Evolutionary conservation across 2,113 vertebrate genomes (phyloP), one percentile per base, ranked within the genome.

Genomic region (Calidris pugnax): DNA sequence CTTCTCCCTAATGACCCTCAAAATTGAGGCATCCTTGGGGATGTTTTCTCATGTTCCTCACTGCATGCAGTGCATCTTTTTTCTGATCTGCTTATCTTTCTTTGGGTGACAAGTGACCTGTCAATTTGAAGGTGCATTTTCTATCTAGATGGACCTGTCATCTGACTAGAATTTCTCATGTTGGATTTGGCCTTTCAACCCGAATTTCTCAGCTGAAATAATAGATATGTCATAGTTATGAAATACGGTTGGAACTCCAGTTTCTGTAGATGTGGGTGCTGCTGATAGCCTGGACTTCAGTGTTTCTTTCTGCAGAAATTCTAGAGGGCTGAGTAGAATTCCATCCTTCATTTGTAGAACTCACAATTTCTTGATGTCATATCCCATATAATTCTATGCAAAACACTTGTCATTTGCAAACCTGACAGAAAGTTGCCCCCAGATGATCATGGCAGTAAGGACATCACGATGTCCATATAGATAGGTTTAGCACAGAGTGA

Each of bases 171-270:
- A 73, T 76, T 82, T 91, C 56, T 85, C 28, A 1, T 75, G 74
- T 73, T 94, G 48, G 30, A 24, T 87, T 59, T 39, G 18, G 78
- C 59, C 71, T 93, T 85, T 76, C 77, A 84, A 60, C 23, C 48
- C 68, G 71, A 72, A 87, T 96, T 94, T 87, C 81, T 85, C 47
- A 48, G 48, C 62, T 91, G 81, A 90, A 89, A 85, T 77, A 90
- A 78, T 56, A 78, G 56, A 9, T 78, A 26, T 7, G 19, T 72
- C 71, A 64, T 43, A 72, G 39, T 60, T 76, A 67, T 53, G 43
- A 91, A 82, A 67, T 89, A 73, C 21, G 14, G 12, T 84, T 81
- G 35, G 23, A 81, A 41, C 10, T 24, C 27, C 19, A 1, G 30
- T 78, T 89, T 67, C 43, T 95, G 43, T 81, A 91, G 56, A 24